A percentile compares a stretch with the other conserved stretches of the same genome.
Evolutionary conservation across 2,888 invertebrate genomes (phyloP).

Genomic region (Meteorus cinctellus): DNA sequence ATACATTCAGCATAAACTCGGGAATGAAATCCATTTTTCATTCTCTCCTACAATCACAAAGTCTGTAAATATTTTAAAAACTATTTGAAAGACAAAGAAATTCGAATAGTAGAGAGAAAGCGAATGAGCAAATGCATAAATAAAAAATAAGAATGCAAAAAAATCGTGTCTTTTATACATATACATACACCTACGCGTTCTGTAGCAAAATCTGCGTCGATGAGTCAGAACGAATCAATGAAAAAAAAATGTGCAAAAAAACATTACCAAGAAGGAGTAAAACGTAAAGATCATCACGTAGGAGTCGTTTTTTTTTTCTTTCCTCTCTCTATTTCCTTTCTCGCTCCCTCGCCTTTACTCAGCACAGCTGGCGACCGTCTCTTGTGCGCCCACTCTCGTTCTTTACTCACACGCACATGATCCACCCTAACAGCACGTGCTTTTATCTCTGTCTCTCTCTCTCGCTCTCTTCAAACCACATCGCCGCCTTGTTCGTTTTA

Average conservation of each 20-base stretch:
- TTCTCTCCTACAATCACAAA: neutral
- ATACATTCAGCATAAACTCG: too few species aligned
- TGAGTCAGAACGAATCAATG: constrained; percentile 15
- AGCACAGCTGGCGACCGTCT: constrained; percentile 62
- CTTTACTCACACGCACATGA: constrained; percentile 6
- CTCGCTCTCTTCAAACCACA: constrained; percentile 37
- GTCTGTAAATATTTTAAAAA: neutral
- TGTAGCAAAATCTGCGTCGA: neutral
- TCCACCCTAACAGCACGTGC: constrained; percentile 2
- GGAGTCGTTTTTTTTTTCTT: constrained; percentile 17
- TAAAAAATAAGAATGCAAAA: neutral
- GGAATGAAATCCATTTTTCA: neutral
- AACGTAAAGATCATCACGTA: constrained; percentile 38
- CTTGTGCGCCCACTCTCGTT: constrained; percentile 51
- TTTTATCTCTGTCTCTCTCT: neutral
- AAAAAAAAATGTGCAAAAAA: constrained; percentile 14
- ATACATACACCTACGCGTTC: neutral
- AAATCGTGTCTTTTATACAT: neutral
- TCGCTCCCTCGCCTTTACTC: constrained; percentile 43
- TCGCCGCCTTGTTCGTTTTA: constrained; percentile 39
- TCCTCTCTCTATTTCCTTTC: neutral
- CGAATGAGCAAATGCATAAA: neutral
- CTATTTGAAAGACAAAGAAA: neutral
- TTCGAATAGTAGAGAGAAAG: neutral
- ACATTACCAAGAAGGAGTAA: neutral